Evolutionary conservation across 2,888 invertebrate genomes (phyloP).

Genomic region (Lymantria monacha): DNA sequence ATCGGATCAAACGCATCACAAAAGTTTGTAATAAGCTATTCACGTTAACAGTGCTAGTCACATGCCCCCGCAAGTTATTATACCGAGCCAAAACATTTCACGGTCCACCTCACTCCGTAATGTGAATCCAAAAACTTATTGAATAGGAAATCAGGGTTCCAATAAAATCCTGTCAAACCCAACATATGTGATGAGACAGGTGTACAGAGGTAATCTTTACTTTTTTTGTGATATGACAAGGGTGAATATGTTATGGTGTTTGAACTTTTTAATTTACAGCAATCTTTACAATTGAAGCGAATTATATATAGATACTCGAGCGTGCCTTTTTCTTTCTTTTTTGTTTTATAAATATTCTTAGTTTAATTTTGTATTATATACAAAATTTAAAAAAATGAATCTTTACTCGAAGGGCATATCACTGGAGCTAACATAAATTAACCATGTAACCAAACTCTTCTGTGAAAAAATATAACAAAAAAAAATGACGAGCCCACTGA

Average conservation of each 20-base stretch:
- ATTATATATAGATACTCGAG: too few species aligned
- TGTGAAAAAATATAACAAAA: too few species aligned
- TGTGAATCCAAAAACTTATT: conserved; percentile 69
- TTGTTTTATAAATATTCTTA: too few species aligned
- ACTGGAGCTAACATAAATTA: too few species aligned
- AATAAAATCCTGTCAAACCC: conserved; percentile 76
- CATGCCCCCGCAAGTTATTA: conserved; percentile 40
- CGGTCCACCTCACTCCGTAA: conserved; percentile 64
- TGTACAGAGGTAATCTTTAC: conserved; percentile 38
- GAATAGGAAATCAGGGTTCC: conserved; percentile 71
- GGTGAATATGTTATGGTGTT: conserved; percentile 15
- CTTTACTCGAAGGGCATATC: too few species aligned
- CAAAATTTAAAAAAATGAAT: too few species aligned
- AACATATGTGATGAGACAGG: conserved; percentile 59
- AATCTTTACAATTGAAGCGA: too few species aligned
- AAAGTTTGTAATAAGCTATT: conserved; percentile 25
- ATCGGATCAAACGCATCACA: conserved; percentile 8
- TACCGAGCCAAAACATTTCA: conserved; percentile 57
- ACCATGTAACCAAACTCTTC: too few species aligned
- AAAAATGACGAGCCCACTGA: too few species aligned
- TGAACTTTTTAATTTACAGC: too few species aligned
- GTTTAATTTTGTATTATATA: too few species aligned
- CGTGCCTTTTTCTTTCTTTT: too few species aligned
- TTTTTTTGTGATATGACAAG: conserved; percentile 30
- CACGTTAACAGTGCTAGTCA: conserved; percentile 45